These are phyloP conservation scores for Polydrusus tereticollis DNA, from an alignment of 2,888 invertebrate species.

Conservation along the genomic window DNA sequence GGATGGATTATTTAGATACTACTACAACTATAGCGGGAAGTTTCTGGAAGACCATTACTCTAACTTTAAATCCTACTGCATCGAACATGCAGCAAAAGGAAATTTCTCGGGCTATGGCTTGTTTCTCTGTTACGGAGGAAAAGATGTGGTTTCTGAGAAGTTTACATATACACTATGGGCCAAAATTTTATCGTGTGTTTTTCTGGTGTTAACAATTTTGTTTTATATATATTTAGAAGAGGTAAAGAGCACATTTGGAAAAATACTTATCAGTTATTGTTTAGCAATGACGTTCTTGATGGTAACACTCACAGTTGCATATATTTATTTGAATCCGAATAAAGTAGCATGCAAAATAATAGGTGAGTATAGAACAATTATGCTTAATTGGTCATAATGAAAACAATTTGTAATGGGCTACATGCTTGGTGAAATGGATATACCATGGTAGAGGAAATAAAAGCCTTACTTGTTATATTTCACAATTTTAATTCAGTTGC, in stretches of 20 bases:
- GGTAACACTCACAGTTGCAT: slow-evolving; percentile 50
- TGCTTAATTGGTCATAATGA: too few species aligned
- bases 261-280: slow-evolving; percentile 58
- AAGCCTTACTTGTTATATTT: too few species aligned
- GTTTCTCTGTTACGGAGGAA: slow-evolving; percentile 47
- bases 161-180: slow-evolving; percentile 54
- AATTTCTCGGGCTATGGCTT: slow-evolving; percentile 43
- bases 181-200: slow-evolving; percentile 54
- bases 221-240: slow-evolving; percentile 56
- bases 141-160: slow-evolving; percentile 44
- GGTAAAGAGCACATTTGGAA: slow-evolving; percentile 56
- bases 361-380: slow-evolving; percentile 45
- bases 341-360: slow-evolving; percentile 49
- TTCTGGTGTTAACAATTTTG: slow-evolving; percentile 53
- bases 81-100: slow-evolving; percentile 51
- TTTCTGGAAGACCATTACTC: slow-evolving; percentile 39
- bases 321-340: slow-evolving; percentile 24
- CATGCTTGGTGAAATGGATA: too few species aligned
- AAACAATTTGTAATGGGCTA: too few species aligned
- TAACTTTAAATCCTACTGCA: slow-evolving; percentile 51
- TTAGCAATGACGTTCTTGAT: slow-evolving; percentile 51
- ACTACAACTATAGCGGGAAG: slow-evolving; percentile 11
- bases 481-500: too few species aligned
- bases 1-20: slow-evolving; percentile 49
- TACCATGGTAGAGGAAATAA: too few species aligned